Percentiles rank a stretch among this genome's conserved stretches.
These are phyloP conservation scores for Lasioglossum oenotherae DNA, from an alignment of 2,888 invertebrate genomes.

Conservation along the genomic window DNA sequence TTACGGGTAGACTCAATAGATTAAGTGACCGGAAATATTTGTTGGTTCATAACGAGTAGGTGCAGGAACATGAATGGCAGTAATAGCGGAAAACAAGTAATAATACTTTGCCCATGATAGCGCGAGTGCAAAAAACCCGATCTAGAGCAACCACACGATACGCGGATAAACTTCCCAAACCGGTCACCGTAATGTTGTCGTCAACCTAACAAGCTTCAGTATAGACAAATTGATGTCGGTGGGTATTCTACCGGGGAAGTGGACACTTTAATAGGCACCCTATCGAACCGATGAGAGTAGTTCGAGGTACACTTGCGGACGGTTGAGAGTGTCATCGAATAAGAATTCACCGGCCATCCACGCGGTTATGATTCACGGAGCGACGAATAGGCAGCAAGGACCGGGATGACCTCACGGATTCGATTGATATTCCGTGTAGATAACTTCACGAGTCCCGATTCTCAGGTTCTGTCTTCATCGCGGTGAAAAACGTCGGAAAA, in stretches of 20 bases:
- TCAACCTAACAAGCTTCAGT: not conserved
- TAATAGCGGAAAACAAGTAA: constrained; percentile 13
- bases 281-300: not conserved
- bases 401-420: constrained; percentile 60
- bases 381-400: constrained; percentile 49
- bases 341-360: constrained; percentile 48
- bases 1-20: not conserved
- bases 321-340: constrained; percentile 53
- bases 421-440: constrained; percentile 68
- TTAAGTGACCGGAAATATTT: constrained; percentile 9
- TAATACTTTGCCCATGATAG: constrained; percentile 9
- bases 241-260: not conserved
- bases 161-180: not conserved
- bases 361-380: constrained; percentile 69
- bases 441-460: constrained; percentile 36
- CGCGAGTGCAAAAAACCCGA: not conserved
- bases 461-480: constrained; percentile 34
- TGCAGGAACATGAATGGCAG: not conserved
- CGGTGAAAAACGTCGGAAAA: constrained; percentile 9
- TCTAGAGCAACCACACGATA: not conserved
- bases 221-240: not conserved
- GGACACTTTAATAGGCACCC: not conserved
- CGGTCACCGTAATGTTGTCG: not conserved
- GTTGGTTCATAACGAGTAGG: not conserved
- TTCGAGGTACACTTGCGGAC: constrained; percentile 14